These are phyloP conservation scores for Phragmatobia fuliginosa DNA, from an alignment of 2,888 invertebrate species.

Conservation along the genomic window DNA sequence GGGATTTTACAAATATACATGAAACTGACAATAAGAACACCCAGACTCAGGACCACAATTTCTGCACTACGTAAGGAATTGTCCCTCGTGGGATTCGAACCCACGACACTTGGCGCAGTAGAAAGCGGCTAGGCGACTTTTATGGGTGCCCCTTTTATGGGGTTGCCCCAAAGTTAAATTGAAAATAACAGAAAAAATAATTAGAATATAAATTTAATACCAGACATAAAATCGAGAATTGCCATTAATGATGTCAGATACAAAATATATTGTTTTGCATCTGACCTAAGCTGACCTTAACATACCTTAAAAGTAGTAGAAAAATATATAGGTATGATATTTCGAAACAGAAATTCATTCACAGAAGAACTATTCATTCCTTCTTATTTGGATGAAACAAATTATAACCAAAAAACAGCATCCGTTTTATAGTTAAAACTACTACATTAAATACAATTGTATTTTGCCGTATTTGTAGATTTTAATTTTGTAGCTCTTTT, in stretches of 20 bases:
- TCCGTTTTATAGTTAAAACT: conserved; percentile 2
- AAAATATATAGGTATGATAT: neutral
- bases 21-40: no score
- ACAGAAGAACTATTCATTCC: neutral
- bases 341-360: conserved; percentile 7
- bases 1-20: no score
- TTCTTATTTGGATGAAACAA: conserved; percentile 7
- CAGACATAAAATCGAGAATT: neutral
- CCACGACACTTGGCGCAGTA: no score
- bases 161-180: neutral
- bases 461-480: neutral
- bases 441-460: conserved; percentile 1
- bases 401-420: conserved; percentile 12
- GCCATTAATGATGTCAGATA: neutral
- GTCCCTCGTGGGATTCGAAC: no score
- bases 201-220: neutral
- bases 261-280: neutral
- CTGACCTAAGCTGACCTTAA: neutral
- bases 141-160: no score
- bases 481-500: conserved; percentile 7
- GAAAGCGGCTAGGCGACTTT: no score
- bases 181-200: neutral
- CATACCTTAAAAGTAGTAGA: neutral
- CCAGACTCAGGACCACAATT: no score
- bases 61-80: no score